phyloP scores from a whole-genome alignment of 2,888 invertebrate species.

The Agriopis aurantiaria region DNA sequence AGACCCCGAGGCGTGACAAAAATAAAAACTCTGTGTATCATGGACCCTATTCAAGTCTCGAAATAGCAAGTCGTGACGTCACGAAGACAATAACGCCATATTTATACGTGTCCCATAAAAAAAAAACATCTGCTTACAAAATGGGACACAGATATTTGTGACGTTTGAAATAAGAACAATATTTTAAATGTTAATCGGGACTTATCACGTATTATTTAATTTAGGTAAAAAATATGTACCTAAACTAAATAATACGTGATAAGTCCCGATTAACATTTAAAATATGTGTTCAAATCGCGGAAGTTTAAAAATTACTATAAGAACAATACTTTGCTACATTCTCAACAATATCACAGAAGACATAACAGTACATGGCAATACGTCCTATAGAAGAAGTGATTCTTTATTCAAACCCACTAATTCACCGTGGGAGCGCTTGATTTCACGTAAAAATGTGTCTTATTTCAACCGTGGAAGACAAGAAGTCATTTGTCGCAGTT shows the following conservation, averaged over 20 bases:
- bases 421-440: constrained; percentile 58
- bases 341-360: not conserved
- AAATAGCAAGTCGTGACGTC: constrained; percentile 55
- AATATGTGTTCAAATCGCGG: no score
- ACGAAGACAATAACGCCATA: constrained; percentile 55
- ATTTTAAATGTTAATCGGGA: no score
- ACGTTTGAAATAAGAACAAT: constrained; percentile 19
- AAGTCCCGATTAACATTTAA: no score
- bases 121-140: constrained; percentile 38
- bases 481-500: constrained; percentile 43
- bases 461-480: not conserved
- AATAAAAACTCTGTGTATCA: constrained; percentile 34
- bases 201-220: no score
- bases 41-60: constrained; percentile 54
- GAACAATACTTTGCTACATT: constrained; percentile 24
- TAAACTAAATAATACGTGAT: no score
- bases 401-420: constrained; percentile 39
- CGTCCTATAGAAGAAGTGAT: constrained; percentile 15
- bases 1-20: constrained; percentile 40
- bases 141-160: constrained; percentile 29
- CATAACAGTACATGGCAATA: not conserved
- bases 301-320: no score
- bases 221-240: no score
- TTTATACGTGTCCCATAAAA: constrained; percentile 52
- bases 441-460: not conserved